These are phyloP conservation scores for Ptilodon capucinus DNA, from an alignment of 2,888 invertebrate species.

Conservation along the genomic window DNA sequence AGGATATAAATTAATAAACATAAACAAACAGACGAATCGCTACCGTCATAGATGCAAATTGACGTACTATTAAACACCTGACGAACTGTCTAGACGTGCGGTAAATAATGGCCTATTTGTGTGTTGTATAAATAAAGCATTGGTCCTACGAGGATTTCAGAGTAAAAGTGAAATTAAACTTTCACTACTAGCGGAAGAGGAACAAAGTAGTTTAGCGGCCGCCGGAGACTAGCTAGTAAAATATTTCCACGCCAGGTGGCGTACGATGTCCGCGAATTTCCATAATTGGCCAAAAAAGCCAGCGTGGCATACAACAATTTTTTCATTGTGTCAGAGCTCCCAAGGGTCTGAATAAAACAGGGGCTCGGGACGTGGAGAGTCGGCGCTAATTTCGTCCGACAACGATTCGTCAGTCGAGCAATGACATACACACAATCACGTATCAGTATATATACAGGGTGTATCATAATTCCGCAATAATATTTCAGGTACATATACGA, in stretches of 20 bases:
- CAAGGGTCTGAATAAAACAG: slow-evolving; percentile 74
- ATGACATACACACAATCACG: slow-evolving; percentile 42
- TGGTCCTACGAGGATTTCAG: slow-evolving; percentile 23
- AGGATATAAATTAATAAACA: too few relatives aligned
- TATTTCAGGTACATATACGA: too few relatives aligned
- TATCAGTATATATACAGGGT: background rate
- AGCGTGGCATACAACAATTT: slow-evolving; percentile 66
- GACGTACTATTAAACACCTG: slow-evolving; percentile 19
- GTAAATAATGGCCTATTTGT: slow-evolving; percentile 30
- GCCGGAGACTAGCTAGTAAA: slow-evolving; percentile 39
- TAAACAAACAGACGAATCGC: slow-evolving; percentile 43
- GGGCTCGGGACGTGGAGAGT: slow-evolving; percentile 59
- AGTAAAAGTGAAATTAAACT: slow-evolving; percentile 62
- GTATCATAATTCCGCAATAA: too few relatives aligned
- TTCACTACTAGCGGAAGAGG: slow-evolving; percentile 49
- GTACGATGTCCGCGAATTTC: slow-evolving; percentile 60
- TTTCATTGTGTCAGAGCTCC: slow-evolving; percentile 70
- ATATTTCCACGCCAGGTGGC: slow-evolving; percentile 57
- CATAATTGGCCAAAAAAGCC: slow-evolving; percentile 70
- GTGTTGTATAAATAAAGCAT: slow-evolving; percentile 10
- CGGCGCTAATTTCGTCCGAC: slow-evolving; percentile 64
- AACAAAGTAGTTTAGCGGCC: slow-evolving; percentile 45
- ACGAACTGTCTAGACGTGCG: slow-evolving; percentile 24
- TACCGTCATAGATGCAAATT: slow-evolving; percentile 52
- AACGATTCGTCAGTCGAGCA: slow-evolving; percentile 53